Evolutionary conservation across 2,797 vertebrate species (phyloP), one percentile per base, ranked within the genome.

Genomic region (Rhinatrema bivittatum): DNA sequence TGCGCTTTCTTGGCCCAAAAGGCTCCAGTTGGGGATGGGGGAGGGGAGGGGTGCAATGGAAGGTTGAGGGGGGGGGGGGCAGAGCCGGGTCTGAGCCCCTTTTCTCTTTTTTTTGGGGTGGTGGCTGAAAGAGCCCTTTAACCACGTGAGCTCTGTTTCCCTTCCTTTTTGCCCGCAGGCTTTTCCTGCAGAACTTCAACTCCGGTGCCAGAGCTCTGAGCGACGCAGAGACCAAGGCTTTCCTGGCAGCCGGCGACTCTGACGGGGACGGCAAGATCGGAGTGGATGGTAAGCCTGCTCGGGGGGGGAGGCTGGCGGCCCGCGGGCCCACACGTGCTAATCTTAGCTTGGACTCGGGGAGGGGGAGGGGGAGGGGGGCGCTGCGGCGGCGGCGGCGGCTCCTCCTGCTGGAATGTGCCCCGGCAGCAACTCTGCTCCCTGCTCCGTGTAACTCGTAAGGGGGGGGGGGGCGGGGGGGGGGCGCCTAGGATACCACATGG

Each of bases 251-350:
- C 18, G 86, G 84, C 17, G 86, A 92, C 49, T 60, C 62, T 7
- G 85, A 89, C 42, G 79, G 85, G 25, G 84, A 90, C 1, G 82
- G 86, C 59, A 88, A 75, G 80, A 91, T 82, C 11, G 90, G 87
- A 75, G 60, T 74, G 59, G 85, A 84, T 28, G 76, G 81, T 87
- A 65, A 73, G 77, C 9, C 9, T 16, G 36, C 41, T 4, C 2
- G 51, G 41, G 30, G 55, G 5, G 3, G 16, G 75, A 69, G 72
- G 67, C 61, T 40, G 59, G 60, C 56, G 62, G 37, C 55, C 51
- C 39, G 32, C 41, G 15, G 43, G 57, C 59, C 52, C 43, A 63
- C 49, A 62, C 42, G 30, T 44, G 47, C 61, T 72, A 53, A 59
- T 63, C 65, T 61, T 69, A 61, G 51, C 39, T 43, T 47, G 61